phyloP scores from a whole-genome alignment of 2,113 vertebrate genomes.

The Dermatemys mawii region DNA sequence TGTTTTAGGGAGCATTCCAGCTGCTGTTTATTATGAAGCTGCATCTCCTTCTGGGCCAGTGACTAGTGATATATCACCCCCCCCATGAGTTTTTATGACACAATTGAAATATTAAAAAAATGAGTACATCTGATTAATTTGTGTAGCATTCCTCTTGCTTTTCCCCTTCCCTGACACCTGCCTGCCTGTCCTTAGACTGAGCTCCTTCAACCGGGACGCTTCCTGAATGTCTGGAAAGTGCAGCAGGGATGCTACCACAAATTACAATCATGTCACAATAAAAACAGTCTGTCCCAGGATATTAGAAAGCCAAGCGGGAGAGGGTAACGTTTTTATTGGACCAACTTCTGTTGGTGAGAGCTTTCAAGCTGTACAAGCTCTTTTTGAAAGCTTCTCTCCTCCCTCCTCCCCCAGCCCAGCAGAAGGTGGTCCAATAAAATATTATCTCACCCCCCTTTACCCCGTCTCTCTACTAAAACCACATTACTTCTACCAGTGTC shows the following conservation, averaged over 20 bases:
- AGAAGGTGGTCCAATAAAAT: not conserved
- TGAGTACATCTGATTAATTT: fast-evolving
- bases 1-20: not conserved
- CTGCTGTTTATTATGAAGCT: not conserved
- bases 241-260: not conserved
- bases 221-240: not conserved
- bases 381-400: not conserved
- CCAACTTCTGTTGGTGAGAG: not conserved
- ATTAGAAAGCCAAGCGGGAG: not conserved
- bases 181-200: not conserved
- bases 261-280: not conserved
- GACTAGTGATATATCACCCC: not conserved
- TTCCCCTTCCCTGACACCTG: not conserved
- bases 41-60: not conserved
- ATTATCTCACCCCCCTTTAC: not conserved
- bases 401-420: too few species aligned
- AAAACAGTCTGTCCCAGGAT: not conserved
- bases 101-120: too few species aligned
- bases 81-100: fast-evolving
- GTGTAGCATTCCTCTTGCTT: not conserved
- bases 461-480: not conserved
- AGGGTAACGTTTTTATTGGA: not conserved
- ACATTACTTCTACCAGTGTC: not conserved
- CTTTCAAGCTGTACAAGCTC: not conserved
- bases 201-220: fast-evolving